Conservation (phyloP, 2,113 vertebrate genomes). For the Malurus alboscapulatus region DNA sequence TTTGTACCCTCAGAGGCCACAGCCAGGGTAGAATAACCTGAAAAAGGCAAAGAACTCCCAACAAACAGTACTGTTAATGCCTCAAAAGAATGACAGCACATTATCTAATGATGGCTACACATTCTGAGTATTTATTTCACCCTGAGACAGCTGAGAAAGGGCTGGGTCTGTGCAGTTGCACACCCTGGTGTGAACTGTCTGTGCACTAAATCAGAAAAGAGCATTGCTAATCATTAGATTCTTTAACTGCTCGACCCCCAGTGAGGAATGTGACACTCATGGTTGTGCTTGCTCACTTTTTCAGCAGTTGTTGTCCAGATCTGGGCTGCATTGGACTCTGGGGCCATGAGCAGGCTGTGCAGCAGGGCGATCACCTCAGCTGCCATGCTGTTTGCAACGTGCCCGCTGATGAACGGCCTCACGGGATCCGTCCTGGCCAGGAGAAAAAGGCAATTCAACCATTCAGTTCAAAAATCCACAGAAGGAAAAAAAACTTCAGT, state of each 20-base stretch:
- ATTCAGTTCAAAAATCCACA: not conserved
- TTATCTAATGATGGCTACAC: not conserved
- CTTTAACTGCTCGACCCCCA: not conserved
- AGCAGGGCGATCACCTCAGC: constrained; percentile 96
- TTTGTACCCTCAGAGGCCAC: not conserved
- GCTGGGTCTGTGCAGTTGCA: not conserved
- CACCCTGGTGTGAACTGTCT: not conserved
- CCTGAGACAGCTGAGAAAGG: not conserved
- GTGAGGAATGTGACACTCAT: not conserved
- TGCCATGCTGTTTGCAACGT: constrained; percentile 98
- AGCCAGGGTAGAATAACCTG: not conserved
- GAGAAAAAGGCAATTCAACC: not conserved
- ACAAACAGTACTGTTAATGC: not conserved
- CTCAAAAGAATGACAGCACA: not conserved
- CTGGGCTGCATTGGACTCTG: constrained; percentile 94
- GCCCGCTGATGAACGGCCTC: constrained; percentile 95
- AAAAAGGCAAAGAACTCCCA: not conserved
- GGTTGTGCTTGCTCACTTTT: constrained; percentile 75
- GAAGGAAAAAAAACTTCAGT: not conserved
- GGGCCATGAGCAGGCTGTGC: constrained; percentile 93
- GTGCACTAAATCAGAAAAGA: not conserved
- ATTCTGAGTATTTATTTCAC: not conserved
- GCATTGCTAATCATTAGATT: not conserved
- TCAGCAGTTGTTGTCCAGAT: constrained; percentile 98
- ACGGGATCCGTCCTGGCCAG: constrained; percentile 87